Conservation (phyloP, 2,113 vertebrate genomes). For the Morphnarchus princeps region DNA sequence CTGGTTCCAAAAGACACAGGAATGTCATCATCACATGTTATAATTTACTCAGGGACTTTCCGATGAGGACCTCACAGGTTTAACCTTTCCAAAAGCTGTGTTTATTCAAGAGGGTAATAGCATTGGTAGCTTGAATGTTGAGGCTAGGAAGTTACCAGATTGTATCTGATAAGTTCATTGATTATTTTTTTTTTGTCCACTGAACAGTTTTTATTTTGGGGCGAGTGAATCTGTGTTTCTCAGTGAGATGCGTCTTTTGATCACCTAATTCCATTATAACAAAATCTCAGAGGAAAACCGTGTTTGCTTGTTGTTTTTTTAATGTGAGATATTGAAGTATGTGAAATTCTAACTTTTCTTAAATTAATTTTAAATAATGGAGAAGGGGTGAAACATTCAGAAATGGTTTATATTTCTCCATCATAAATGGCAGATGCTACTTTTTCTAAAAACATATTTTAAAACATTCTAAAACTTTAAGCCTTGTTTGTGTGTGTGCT, state of each 20-base stretch:
- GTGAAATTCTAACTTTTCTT: neutral
- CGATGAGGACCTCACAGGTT: slow-evolving; percentile 62
- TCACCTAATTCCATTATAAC: neutral
- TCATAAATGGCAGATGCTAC: neutral
- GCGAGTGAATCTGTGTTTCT: neutral
- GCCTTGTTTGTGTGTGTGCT: neutral
- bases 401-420: neutral
- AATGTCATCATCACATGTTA: slow-evolving; percentile 68
- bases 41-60: slow-evolving; percentile 67
- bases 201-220: neutral
- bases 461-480: neutral
- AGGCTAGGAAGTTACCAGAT: neutral
- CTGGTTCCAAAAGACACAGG: slow-evolving; percentile 65
- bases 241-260: neutral
- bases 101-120: slow-evolving; percentile 35
- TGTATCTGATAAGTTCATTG: neutral
- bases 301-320: neutral
- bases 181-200: neutral
- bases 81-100: slow-evolving; percentile 59
- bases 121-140: neutral
- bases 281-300: neutral
- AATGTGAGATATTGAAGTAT: neutral
- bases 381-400: neutral
- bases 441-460: neutral
- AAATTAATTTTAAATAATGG: neutral